Base-by-base conservation (phyloP, 2,797 vertebrate species). In the Melanotaenia pygmaea region DNA sequence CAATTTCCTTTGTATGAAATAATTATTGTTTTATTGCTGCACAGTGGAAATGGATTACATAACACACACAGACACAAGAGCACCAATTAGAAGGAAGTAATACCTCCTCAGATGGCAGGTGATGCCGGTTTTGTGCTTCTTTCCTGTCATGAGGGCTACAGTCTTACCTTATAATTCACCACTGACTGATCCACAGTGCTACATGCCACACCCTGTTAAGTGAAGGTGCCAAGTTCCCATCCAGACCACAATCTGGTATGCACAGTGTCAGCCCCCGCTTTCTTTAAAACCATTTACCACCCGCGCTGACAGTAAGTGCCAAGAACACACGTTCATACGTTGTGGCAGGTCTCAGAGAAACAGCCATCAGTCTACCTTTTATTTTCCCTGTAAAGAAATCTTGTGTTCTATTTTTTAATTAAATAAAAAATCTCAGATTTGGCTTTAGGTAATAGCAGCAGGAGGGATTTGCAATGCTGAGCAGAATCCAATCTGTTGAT, bases 401-500 rank as follows among this genome's bases (percentile, higher is more conserved):
- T 77, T 40, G 13, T 40, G 18, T 24, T 35, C 70, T 40, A 54
- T n/a, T 63, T 57, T 82, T 70, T 71, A n/a, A 14, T 11, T 13
- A 24, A 32, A 40, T 7, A 16, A 28, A 24, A 28, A 56, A 53
- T 76, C 34, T 65, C 20, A 82, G 66, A 66, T 81, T 88, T 83
- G 74, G 64, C 61, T 79, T 74, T 59, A 66, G 92, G 90, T 84
- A 80, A 88, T 59, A 86, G 84, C 91, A 85, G 89, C 81, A 89
- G 80, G 34, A 30, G 82, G 86, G 89, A 93, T 90, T 89, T 84
- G 83, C 77, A 91, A 81, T 81, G 88, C 84, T 76, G 88, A 93
- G 88, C 89, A 93, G 92, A 94, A 94, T 92, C 93, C 91, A 91
- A 95, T 96, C 95, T 96, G 95, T 96, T 97, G 96, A 96, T 96